Evolutionary conservation across 1,140 invertebrate genomes (phyloP), one percentile per base, ranked within the genome.

Genomic region (Hylyphantes graminicola): DNA sequence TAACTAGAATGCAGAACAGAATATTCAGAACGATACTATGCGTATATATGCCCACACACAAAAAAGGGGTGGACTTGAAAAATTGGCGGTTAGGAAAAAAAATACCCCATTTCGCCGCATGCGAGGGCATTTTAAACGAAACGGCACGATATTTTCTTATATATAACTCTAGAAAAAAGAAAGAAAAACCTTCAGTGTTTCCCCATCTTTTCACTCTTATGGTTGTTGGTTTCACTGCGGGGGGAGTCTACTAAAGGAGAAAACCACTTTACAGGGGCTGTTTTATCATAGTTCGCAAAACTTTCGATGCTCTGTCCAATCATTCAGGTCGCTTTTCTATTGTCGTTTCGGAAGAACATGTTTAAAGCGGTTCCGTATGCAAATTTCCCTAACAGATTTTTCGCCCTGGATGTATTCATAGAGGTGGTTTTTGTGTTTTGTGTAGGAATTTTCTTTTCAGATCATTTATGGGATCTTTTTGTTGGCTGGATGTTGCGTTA

Each of bases 71-170:
- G 72, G 72, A 55, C 80, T 83, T 83, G 80, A 83, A 83, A 83
- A 83, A 83, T 83, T 83, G 80, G 80, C 63, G 80, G 70, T 83
- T 83, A 83, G 57, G 67, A 55, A 75, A 83, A n/a, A 70, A n/a
- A 83, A 65, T 19, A 59, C 12, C 55, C 48, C 80, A 70, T 61
- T 59, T 74, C 72, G 53, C 12, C 80, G 72, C 80, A 74, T 83
- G 72, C 63, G 80, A 83, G 65, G 74, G 80, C 70, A 55, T 83
- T 83, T 83, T 83, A 83, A 81, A 75, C 53, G 55, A 67, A 75
- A 48, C 54, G 67, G 35, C 53, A 21, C 51, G 77, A 81, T 81
- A 81, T 72, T 81, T 81, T 55, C 78, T 67, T 81, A 81, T 81
- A 81, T 81, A 81, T 81, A 72, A 61, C 78, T 11, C 9, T 4